Evolutionary conservation across 2,797 vertebrate genomes (phyloP), one percentile per base, ranked within the genome.

Genomic region (Pitangus sulphuratus): DNA sequence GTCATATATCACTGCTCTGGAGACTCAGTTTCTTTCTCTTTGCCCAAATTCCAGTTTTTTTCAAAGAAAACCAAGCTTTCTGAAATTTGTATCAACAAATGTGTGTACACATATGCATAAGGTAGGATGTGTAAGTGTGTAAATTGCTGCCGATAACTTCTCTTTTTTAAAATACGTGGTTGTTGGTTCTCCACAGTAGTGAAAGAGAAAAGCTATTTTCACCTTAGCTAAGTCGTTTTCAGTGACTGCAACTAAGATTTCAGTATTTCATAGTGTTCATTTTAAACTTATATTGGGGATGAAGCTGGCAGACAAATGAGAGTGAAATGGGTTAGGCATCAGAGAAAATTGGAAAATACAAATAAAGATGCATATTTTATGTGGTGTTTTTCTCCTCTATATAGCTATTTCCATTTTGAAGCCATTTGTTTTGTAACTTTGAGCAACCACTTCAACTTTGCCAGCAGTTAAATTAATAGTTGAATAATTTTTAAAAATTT

Each of bases 301-400:
- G 68, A 95, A 90, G 28, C 39, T 53, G 87, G 56, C 28, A 85
- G 78, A 84, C 60, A 94, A 91, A 92, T 79, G 37, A 93, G 66
- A 42, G 9, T 53, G 18, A 74, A 93, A 85, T 78, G 64, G 40
- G 82, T 94, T 85, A 91, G 31, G 30, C 66, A 79, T 81, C 15
- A 11, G 65, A 84, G 60, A 92, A 88, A 57, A 90, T 9, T 84
- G 31, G 48, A 82, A 96, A 91, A 91, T 65, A 83, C 33, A 94
- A 94, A 84, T 79, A 91, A 86, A 54, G 6, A 62, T 86, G 39
- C 37, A n/a, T 77, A 79, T 71, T 90, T 95, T 70, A 64, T 57
- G 56, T 57, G 14, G 10, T 44, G 6, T 18, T 95, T 94, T 91
- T 37, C 30, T 74, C 12, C 12, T 72, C 53, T 60, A 1, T 53